Evolutionary conservation across 2,888 invertebrate genomes (phyloP).

Genomic region (Caradrina kadenii): DNA sequence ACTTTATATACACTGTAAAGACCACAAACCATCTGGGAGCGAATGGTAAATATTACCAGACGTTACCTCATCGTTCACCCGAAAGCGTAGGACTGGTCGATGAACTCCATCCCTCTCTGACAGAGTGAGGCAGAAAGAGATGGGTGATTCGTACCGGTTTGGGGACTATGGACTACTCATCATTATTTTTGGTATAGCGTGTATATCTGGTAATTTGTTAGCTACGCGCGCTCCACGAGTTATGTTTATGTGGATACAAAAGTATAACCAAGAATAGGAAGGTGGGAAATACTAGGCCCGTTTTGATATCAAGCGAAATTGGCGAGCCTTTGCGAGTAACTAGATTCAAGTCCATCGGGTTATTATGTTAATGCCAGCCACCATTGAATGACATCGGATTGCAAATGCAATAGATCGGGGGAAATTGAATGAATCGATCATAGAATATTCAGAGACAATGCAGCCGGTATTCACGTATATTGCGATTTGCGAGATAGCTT

Average conservation of each 20-base stretch:
- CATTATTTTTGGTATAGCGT: slow-evolving; percentile 62
- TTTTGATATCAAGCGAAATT: background rate
- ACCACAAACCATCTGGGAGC: slow-evolving; percentile 51
- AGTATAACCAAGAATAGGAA: background rate
- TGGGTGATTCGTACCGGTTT: slow-evolving; percentile 56
- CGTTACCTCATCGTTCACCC: slow-evolving; percentile 53
- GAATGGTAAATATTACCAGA: slow-evolving; percentile 51
- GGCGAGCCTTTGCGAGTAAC: too few species aligned
- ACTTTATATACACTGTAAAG: slow-evolving; percentile 15
- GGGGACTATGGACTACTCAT: slow-evolving; percentile 52
- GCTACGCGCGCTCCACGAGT: slow-evolving; percentile 25
- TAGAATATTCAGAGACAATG: background rate
- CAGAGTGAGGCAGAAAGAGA: slow-evolving; percentile 31
- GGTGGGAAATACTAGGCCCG: background rate
- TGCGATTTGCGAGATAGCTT: background rate
- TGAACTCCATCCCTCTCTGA: slow-evolving; percentile 26
- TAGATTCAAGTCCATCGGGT: too few species aligned
- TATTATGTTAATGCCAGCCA: background rate
- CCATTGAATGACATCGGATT: background rate
- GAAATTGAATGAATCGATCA: background rate
- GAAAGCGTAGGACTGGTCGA: slow-evolving; percentile 45
- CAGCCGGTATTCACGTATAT: background rate
- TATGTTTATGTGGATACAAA: slow-evolving; percentile 12
- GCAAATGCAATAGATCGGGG: slow-evolving; percentile 2
- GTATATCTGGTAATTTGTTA: slow-evolving; percentile 53